Percentiles rank a stretch among this genome's conserved stretches.
These are phyloP conservation scores for Chrysogorgia sp. DNA, from an alignment of 92 coral and sea anemone genomes.

Conservation along the genomic window DNA sequence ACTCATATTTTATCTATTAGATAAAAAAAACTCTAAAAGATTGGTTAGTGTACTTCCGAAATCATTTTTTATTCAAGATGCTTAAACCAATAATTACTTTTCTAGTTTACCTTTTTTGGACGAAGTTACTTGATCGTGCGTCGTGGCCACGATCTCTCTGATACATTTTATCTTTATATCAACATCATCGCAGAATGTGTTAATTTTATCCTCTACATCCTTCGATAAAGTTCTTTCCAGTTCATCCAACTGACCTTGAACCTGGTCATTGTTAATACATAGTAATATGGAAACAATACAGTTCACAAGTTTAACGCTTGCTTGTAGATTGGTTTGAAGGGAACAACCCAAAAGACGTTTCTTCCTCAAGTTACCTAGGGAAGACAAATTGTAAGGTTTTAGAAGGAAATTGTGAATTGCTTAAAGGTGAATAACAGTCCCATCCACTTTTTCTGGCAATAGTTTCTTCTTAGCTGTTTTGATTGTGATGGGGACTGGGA, in stretches of 20 bases:
- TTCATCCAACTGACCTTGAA: neutral
- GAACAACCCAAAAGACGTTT: slow-evolving; percentile 34
- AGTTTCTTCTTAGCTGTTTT: too few relatives aligned
- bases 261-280: slow-evolving; percentile 27
- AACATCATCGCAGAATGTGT: slow-evolving; percentile 26
- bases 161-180: slow-evolving; percentile 20
- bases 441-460: too few relatives aligned
- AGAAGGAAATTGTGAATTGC: too few relatives aligned
- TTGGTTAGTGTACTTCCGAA: too few relatives aligned
- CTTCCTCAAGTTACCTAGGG: slow-evolving; percentile 12
- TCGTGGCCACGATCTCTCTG: slow-evolving; percentile 13
- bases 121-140: slow-evolving; percentile 1
- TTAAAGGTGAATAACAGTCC: too few relatives aligned
- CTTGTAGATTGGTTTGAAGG: neutral
- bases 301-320: slow-evolving; percentile 13
- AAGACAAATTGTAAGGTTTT: too few relatives aligned
- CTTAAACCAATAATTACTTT: neutral
- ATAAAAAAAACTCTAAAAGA: too few relatives aligned
- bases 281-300: slow-evolving; percentile 32
- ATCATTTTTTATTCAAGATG: too few relatives aligned
- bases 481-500: too few relatives aligned
- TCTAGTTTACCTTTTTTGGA: slow-evolving; percentile 6
- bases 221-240: neutral
- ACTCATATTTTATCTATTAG: too few relatives aligned
- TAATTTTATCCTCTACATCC: slow-evolving; percentile 3